Base-by-base conservation (phyloP, 2,888 invertebrate genomes). In the Hybos culiciformis region DNA sequence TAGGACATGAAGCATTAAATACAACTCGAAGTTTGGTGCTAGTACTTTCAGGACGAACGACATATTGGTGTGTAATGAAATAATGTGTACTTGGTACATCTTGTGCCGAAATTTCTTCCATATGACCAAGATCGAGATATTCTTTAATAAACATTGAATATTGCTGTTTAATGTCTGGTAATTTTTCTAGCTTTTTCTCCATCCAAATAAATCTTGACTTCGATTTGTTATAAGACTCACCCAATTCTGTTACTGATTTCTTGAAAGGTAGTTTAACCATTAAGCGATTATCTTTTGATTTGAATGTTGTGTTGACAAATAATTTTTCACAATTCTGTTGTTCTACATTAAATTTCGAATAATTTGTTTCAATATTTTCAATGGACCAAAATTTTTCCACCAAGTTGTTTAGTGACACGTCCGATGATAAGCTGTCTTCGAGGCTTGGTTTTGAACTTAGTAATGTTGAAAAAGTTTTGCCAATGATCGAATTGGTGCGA, bases 91-190 rank as follows among this genome's bases (percentile, higher is more conserved):
- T 4, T 12, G 11, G 12, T 26, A 12, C 26, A 3, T 26, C 12
- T 12, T 26, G 3, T 12, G 9, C 11, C 12, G 5, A 12, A 17
- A 42, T 37, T 38, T 14, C 32, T n/a, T 20, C 19, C 51, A 54
- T 53, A 33, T 52, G 53, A 24, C 42, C 44, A 39, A 50, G 36
- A 1, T 32, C 11, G 12, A 36, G n/a, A 34, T 52, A 53, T 40
- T 52, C 51, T 5, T 44, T 14, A 43, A 52, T 50, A 20, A 53
- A 51, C 2, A 46, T 18, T 3, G 14, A 14, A 41, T 54, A 54
- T 34, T 48, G 41, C 9, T 6, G 9, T 24, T 43, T 46, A 26
- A 51, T 24, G 20, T 38, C 26, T 12, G 12, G 3, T 32, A 42
- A 3, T 6, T 34, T 34, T 2, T 4, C 4, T n/a, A 32, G n/a